Evolutionary conservation across 2,113 vertebrate genomes (phyloP), one percentile per base, ranked within the genome.

Genomic region (Columba janthina): DNA sequence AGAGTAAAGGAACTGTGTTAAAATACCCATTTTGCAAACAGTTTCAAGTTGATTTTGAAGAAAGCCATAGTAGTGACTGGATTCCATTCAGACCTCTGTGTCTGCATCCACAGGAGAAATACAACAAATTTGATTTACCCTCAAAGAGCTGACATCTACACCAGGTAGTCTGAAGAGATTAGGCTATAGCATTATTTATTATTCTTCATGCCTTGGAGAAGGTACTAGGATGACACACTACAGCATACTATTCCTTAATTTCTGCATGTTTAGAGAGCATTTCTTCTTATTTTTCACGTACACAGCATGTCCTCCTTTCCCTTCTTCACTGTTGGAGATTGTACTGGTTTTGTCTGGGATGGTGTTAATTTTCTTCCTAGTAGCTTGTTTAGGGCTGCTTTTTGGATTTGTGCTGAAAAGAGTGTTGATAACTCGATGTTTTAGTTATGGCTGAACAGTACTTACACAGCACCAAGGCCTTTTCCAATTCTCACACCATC

Each of bases 361-460:
- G 40, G 56, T 8, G 18, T 31, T 58, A 20, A 58, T 34, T 22
- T 54, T 61, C 58, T 51, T 46, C 18, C 18, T 1, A 38, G 42
- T 4, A 51, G 15, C 14, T 38, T 1, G 13, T 6, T 8, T 0
- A 5, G 54, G 36, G n/a, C 29, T 25, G 3, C 12, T 5, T 8
- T 57, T n/a, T 36, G 29, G 20, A 67, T 72, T 81, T 57, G 9
- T 56, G n/a, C 21, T 36, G 36, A 3, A 26, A 76, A 36, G 0
- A 40, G 29, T 1, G 10, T 24, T 48, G 7, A 22, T 26, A 84
- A 7, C 2, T 5, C 4, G 29, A 16, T 24, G 69, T 42, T 71
- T 53, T 17, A 0, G 0, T 12, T 29, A 18, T 0, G 3, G 11
- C 56, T 48, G 29, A 4, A 8, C 34, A 22, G 31, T 0, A 7